Evolutionary conservation across 2,113 vertebrate genomes (phyloP).

Genomic region (Echinops telfairi): DNA sequence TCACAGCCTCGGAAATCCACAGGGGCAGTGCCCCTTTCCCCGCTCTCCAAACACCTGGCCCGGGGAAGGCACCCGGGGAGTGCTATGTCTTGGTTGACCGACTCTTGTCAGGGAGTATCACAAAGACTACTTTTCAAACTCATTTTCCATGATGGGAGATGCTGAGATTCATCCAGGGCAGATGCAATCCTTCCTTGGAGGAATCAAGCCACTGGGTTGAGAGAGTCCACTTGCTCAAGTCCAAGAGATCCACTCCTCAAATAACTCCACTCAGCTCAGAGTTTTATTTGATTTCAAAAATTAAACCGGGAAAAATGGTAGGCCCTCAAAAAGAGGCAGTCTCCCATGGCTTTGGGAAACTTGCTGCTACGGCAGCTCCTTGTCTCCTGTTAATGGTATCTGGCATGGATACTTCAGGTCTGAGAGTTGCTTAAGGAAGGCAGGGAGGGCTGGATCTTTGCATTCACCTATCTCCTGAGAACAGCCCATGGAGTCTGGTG

Average conservation of each 20-base stretch:
- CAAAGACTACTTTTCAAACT: background rate
- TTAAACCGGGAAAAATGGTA: background rate
- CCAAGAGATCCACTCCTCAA: background rate
- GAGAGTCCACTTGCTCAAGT: background rate
- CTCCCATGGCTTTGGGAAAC: background rate
- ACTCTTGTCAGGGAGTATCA: background rate
- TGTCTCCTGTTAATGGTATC: background rate
- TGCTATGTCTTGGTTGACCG: background rate
- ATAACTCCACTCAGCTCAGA: background rate
- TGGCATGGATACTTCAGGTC: background rate
- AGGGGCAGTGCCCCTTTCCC: background rate
- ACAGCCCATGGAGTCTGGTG: background rate
- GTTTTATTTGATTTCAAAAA: slow-evolving; percentile 35
- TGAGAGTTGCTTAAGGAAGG: background rate
- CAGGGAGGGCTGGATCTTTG: background rate
- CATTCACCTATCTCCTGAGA: background rate
- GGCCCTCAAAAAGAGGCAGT: background rate
- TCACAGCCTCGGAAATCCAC: background rate
- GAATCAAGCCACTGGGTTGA: background rate
- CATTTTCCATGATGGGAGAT: background rate
- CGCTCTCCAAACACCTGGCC: too few relatives aligned
- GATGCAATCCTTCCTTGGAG: background rate
- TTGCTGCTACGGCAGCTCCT: background rate
- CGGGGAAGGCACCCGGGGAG: background rate
- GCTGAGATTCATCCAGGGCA: background rate